phyloP scores from a whole-genome alignment of 2,888 invertebrate species.

The Spilosoma lubricipeda region DNA sequence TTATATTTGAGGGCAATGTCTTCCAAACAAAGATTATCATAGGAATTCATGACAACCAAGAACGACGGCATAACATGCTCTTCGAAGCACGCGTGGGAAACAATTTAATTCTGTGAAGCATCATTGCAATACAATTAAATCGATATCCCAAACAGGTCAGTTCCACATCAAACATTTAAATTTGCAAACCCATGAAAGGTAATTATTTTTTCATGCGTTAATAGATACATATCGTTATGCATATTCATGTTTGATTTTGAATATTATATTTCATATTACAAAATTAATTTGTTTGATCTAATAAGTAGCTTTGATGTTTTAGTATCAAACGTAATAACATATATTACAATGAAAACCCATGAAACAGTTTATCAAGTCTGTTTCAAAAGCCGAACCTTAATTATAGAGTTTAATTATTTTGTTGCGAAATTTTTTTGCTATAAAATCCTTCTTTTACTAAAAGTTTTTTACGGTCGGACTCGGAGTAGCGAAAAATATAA shows the following conservation, averaged over 20 bases:
- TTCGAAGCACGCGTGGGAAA: too few relatives aligned
- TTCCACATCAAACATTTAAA: not conserved
- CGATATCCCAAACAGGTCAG: not conserved
- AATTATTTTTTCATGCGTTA: not conserved
- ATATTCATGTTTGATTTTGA: not conserved
- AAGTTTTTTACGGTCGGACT: too few relatives aligned
- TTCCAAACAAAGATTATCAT: too few relatives aligned
- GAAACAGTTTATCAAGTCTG: not conserved
- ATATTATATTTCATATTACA: not conserved
- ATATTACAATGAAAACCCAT: not conserved
- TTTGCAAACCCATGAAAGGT: not conserved
- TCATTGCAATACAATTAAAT: not conserved
- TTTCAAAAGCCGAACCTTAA: not conserved
- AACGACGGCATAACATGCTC: too few relatives aligned
- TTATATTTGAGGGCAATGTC: too few relatives aligned
- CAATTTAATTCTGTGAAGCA: too few relatives aligned
- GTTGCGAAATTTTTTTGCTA: not conserved
- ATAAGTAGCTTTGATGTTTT: conserved; percentile 1
- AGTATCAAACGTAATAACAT: not conserved
- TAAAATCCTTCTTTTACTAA: too few relatives aligned
- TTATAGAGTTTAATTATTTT: not conserved
- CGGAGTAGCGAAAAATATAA: too few relatives aligned
- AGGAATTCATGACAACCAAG: too few relatives aligned
- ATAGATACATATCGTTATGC: not conserved
- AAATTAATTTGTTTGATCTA: not conserved